Evolutionary conservation across 2,888 invertebrate genomes (phyloP).

Genomic region (Dryomyza anilis): DNA sequence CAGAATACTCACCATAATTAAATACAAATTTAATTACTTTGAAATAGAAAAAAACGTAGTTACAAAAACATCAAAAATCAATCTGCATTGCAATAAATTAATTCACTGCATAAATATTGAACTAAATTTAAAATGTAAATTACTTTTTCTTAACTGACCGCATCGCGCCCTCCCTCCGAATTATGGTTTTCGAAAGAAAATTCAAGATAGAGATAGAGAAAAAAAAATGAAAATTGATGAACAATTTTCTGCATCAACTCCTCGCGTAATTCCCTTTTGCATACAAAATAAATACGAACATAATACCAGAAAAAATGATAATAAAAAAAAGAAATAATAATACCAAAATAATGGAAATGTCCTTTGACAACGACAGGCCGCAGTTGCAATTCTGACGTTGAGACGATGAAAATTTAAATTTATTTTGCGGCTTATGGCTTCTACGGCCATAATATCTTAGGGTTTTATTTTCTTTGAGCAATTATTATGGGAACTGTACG

Average conservation of each 20-base stretch:
- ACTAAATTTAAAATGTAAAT: no score
- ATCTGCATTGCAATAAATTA: neutral
- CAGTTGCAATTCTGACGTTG: neutral
- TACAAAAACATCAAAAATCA: neutral
- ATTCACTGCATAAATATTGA: neutral
- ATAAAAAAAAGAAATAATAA: no score
- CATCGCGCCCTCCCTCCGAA: neutral
- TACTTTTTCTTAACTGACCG: no score
- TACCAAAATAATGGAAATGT: constrained; percentile 9
- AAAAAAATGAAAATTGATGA: neutral
- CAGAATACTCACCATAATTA: no score
- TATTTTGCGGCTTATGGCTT: constrained; percentile 9
- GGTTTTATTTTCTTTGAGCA: neutral
- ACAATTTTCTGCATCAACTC: neutral
- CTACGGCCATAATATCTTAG: neutral
- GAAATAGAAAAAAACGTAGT: neutral
- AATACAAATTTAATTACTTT: no score
- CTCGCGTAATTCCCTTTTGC: neutral
- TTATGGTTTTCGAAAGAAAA: neutral
- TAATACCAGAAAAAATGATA: no score
- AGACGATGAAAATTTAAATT: constrained; percentile 5
- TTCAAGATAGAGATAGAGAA: neutral
- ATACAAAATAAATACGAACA: neutral
- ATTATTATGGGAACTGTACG: constrained; percentile 2
- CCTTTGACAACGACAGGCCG: neutral